Conservation (phyloP, 2,888 invertebrate species). For the Drosophila barbarae region DNA sequence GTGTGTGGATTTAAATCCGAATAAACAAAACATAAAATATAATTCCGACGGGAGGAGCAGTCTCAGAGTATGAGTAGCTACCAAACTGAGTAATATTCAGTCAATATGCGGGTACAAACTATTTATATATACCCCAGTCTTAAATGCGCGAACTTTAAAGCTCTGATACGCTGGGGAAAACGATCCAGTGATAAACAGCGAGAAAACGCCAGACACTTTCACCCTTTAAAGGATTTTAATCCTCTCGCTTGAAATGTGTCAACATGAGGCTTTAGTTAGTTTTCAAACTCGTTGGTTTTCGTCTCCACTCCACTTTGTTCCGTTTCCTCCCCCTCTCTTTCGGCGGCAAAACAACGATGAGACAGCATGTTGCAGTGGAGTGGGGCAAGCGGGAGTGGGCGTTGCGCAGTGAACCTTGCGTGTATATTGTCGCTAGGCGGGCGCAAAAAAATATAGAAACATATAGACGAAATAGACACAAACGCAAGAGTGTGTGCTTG, state of each 20-base stretch:
- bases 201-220: constrained; percentile 53
- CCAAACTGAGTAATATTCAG: constrained; percentile 44
- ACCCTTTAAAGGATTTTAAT: constrained; percentile 67
- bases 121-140: constrained; percentile 61
- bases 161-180: constrained; percentile 2
- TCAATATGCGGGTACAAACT: constrained; percentile 61
- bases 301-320: constrained; percentile 29
- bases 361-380: constrained; percentile 60
- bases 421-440: constrained; percentile 51
- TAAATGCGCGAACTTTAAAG: constrained; percentile 49
- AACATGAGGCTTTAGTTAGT: constrained; percentile 45
- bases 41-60: constrained; percentile 21
- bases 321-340: constrained; percentile 49
- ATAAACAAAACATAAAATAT: constrained; percentile 31
- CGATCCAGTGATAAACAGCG: constrained; percentile 11
- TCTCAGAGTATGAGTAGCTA: constrained; percentile 1
- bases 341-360: constrained; percentile 70
- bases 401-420: constrained; percentile 73
- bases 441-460: constrained; percentile 24
- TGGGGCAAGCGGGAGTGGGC: constrained; percentile 47
- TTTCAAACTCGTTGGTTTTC: constrained; percentile 35
- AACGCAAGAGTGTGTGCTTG: constrained; percentile 19
- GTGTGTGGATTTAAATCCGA: constrained; percentile 44
- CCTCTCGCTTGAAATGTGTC: constrained; percentile 65
- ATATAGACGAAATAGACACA: constrained; percentile 33